Conservation (phyloP, 2,797 vertebrate species). For the Columba guinea region DNA sequence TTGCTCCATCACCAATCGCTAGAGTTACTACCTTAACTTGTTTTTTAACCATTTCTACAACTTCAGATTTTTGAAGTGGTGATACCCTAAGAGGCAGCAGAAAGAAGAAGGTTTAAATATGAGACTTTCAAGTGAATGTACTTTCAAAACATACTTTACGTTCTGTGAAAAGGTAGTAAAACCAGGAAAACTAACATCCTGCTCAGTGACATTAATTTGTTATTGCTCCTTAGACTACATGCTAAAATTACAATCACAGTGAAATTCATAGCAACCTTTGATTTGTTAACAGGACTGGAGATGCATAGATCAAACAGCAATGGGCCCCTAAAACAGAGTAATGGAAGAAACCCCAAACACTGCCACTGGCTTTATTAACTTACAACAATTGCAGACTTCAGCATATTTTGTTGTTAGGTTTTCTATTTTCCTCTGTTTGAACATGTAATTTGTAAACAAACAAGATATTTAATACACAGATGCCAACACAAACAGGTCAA, state of each 20-base stretch:
- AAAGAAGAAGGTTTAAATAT: not conserved
- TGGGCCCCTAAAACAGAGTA: not conserved
- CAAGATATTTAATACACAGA: not conserved
- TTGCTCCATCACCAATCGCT: slow-evolving; percentile 97
- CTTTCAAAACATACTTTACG: not conserved
- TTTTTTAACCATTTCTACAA: slow-evolving; percentile 99
- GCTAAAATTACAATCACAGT: not conserved
- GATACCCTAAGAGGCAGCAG: slow-evolving; percentile 84
- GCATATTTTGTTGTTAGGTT: not conserved
- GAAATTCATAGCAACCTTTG: not conserved
- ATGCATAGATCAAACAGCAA: not conserved
- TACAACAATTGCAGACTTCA: not conserved
- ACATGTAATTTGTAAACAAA: not conserved
- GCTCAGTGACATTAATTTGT: fast-evolving
- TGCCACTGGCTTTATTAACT: not conserved
- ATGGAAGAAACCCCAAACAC: not conserved
- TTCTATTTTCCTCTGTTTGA: not conserved
- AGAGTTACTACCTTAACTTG: slow-evolving; percentile 97
- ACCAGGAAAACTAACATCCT: not conserved
- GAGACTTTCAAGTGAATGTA: not conserved
- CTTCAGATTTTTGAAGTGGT: slow-evolving; percentile 99
- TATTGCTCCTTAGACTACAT: not conserved
- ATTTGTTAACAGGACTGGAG: not conserved
- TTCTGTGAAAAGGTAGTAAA: not conserved
- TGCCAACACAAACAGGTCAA: not conserved